Base-by-base conservation (phyloP, 2,113 vertebrate species). In the Pseudonaja textilis region DNA sequence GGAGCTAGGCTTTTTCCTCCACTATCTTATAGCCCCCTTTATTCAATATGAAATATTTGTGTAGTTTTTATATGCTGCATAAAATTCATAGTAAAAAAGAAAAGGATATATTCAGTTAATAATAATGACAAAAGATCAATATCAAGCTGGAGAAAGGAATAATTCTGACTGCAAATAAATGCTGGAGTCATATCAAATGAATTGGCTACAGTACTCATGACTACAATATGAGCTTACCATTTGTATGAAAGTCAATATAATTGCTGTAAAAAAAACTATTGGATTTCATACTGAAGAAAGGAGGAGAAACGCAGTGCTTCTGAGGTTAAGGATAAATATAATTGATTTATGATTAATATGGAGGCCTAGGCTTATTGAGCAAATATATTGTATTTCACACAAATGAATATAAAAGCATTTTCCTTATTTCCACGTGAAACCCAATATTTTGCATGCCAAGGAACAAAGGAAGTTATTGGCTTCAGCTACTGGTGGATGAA, bases 301-400 rank as follows among this genome's bases (percentile, higher is more conserved):
- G 95, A 93, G 50, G 45, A 39, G 86, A 93, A 96, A 96, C 97
- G 94, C 95, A 91, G 93, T 93, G 90, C 93, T 97, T 97, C 97
- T 93, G 93, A 95, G 91, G 93, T 96, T 95, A 91, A 92, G 93
- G 93, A 95, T 96, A 95, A 97, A 96, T 93, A 94, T 94, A 97
- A 96, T 94, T 97, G 97, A 97, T 98, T 98, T 97, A 97, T 96
- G 96, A 96, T 96, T 96, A 97, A 96, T 93, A 94, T 56, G 91
- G 97, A 94, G 92, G 94, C 90, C 59, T 94, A 87, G 90, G 88
- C 91, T 97, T 97, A 95, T 97, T 94, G 93, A 96, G 94, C 88
- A 95, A 96, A 96, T 97, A 96, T 93, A 96, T 95, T 96, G 64
- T 94, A 93, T 97, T 98, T 97, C 97, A 96, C 55, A 93, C 92